Base-by-base conservation (phyloP, 2,113 vertebrate species). In the Panthera uncia region DNA sequence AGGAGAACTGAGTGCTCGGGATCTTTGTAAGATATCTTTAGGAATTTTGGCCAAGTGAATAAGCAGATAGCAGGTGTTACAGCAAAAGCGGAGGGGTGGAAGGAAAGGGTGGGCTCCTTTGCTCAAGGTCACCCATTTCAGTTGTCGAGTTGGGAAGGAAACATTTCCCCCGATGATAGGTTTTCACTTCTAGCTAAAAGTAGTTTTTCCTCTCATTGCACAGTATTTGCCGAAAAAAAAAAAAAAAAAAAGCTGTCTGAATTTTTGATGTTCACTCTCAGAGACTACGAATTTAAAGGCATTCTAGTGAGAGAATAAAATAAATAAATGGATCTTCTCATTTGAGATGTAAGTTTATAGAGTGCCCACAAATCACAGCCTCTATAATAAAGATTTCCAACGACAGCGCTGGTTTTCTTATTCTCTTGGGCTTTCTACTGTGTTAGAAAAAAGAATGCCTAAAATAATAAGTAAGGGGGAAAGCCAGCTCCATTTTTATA, bases 271-370 rank as follows among this genome's bases (percentile, higher is more conserved):
- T 95, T 89, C 4, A 45, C 18, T 73, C 41, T 74, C 63, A 57
- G 55, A 85, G 38, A 55, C 52, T 52, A 84, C 93, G 19, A 89
- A 97, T 95, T 92, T 89, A 97, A 93, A 95, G 81, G 29, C 68
- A 31, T 63, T 93, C 38, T 71, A 50, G 41, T 80, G 78, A 89
- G 79, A 63, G 74, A 83, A 95, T 97, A 96, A 97, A 95, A 66
- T 61, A 84, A 85, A 89, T 93, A 95, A 73, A 82, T 79, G 65
- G 14, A 68, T 79, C 61, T 36, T 94, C 90, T 92, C 73, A 80
- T 94, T 86, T 89, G 86, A 94, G 79, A 85, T 93, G 45, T 85
- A 78, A 66, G 36, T 96, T 95, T 91, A 48, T 61, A 73, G 92
- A 68, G 14, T 45, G 55, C 38, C 82, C 78, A 57, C 95, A 97